Base-by-base conservation (phyloP, 30 jellyfish, hydroid and myxozoan species). In the Pseudorhiza aurosa region DNA sequence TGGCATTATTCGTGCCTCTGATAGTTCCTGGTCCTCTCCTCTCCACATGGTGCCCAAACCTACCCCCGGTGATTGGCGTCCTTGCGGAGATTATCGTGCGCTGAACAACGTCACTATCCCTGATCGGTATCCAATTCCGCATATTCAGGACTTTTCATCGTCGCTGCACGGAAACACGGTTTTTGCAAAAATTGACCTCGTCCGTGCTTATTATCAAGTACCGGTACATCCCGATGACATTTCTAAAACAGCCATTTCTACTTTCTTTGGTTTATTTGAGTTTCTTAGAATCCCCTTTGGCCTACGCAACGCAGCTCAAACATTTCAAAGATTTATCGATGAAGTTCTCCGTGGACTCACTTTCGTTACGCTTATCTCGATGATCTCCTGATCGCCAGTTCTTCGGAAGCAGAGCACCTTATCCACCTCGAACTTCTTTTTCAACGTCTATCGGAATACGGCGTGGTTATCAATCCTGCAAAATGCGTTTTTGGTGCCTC, bases 31-130 rank as follows among this genome's bases (percentile, higher is more conserved):
- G 60, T 46, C 60, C 19, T 46, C 60, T 46, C 60, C 60, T 46
- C 60, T 46, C 19, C 60, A 46, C 19, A 14, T 46, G 60, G 19
- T 46, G 2, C 60, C 60, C 19, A 46, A 46, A 46, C 60, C 60
- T 46, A 46, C 60, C 19, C 60, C 60, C 19, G 60, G 19, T 46
- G 84, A 46, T 26, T 79, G 77, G 77, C 91, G 84, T 47, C 91
- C 91, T 35, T 59, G 67, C 32, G 85, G 91, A 14, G 91, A 79
- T 35, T 79, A 79, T 43, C 77, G 50, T 12, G 81, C 87, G 18
- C 80, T 75, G 36, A 75, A 75, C 77, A 50, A 25, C 15, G 49
- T 58, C 69, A 75, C 81, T 37, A 31, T 50, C 0, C 81, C 81
- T 19, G 81, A 67, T 26, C 67, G 67, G 6, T 67, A 37, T 67